Evolutionary conservation across 2,113 vertebrate species (phyloP), one percentile per base, ranked within the genome.

Genomic region (Phyllopteryx taeniolatus): DNA sequence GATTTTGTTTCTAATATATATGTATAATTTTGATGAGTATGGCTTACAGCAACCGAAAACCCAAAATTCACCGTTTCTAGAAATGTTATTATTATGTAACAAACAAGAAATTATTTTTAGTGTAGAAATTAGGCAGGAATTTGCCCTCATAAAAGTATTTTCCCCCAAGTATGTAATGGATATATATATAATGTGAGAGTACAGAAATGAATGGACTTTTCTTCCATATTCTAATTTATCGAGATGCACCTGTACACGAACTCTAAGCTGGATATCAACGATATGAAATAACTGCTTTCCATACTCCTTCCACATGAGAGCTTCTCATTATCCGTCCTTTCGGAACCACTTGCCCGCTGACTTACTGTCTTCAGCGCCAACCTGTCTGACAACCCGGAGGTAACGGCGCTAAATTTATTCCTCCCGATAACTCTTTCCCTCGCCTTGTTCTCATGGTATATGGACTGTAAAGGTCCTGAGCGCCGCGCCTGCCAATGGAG

Each of bases 391-490:
- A 77, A 67, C 39, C 9, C 3, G 22, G 59, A 13, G 2, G 67
- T 85, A 67, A 82, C 70, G 80, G 63, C 61, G 39, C 60, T 68
- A 68, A 15, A 44, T 84, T 72, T 80, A 72, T 78, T 72, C 70
- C 67, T 71, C 60, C 51, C 70, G 72, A 74, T 71, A 72, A 67
- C 57, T 76, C 49, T 15, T 17, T 33, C 14, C 5, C 39, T 70
- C 53, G 60, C 27, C 62, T 42, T 33, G 49, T 72, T 76, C 71
- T 76, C 33, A 60, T 76, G 80, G 67, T 79, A 87, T 84, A 70
- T 77, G 76, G 81, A 84, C 62, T 68, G 78, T 62, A 62, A 85
- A 86, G 83, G 78, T 83, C 84, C 74, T 61, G 39, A 47, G 65
- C 14, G 5, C 14, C 20, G 19, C 22, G 15, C 54, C 51, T 77